These are phyloP conservation scores for Elysia crispata DNA, from an alignment of 2,888 invertebrate species.

Conservation along the genomic window DNA sequence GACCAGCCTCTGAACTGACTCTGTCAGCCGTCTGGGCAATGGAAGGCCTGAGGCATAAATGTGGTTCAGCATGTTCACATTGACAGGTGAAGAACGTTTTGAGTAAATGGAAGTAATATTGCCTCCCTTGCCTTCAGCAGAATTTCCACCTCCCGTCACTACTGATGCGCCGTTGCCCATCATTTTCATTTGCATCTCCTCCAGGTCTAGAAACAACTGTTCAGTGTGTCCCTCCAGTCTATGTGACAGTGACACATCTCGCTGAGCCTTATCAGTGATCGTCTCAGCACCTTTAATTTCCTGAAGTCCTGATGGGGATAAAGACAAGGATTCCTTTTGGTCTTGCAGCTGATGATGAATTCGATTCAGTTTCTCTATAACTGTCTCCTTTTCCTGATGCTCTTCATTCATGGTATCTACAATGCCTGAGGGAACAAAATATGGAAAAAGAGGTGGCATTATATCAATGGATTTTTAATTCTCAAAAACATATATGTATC, in stretches of 20 bases:
- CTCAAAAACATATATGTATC: too few relatives aligned
- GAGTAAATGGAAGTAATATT: constrained; percentile 63
- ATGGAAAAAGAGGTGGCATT: neutral
- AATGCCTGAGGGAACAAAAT: neutral
- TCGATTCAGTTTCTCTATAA: constrained; percentile 39
- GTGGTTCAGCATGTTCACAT: constrained; percentile 65
- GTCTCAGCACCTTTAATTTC: too few relatives aligned
- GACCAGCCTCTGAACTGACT: constrained; percentile 72
- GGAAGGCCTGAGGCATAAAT: constrained; percentile 68
- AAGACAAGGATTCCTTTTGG: too few relatives aligned
- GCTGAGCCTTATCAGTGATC: too few relatives aligned
- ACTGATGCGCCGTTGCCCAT: constrained; percentile 21
- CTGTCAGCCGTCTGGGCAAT: constrained; percentile 68
- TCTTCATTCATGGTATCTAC: constrained; percentile 26
- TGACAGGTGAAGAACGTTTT: constrained; percentile 64
- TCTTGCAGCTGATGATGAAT: constrained; percentile 29
- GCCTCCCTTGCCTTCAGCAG: constrained; percentile 34
- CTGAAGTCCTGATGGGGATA: too few relatives aligned
- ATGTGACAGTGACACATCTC: too few relatives aligned
- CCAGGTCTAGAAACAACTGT: constrained; percentile 44
- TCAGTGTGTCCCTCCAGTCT: constrained; percentile 34
- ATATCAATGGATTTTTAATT: too few relatives aligned
- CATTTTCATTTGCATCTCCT: constrained; percentile 40
- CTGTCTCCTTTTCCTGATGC: constrained; percentile 23
- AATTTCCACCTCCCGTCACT: too few relatives aligned